Percentiles rank a stretch among this genome's conserved stretches.
phyloP scores from a whole-genome alignment of 2,888 invertebrate species.

The Archips xylosteana region DNA sequence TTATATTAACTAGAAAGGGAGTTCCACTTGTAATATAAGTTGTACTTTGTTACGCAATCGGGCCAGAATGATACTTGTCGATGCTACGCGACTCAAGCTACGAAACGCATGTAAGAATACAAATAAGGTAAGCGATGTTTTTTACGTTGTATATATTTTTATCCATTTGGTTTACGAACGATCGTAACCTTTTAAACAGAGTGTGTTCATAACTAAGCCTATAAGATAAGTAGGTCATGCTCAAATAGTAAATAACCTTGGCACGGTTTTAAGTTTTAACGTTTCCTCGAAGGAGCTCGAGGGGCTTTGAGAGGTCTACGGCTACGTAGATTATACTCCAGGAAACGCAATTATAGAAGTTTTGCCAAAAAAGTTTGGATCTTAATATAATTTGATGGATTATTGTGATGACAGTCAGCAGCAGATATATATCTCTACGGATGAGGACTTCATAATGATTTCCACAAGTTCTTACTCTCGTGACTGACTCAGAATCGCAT shows the following conservation, averaged over 20 bases:
- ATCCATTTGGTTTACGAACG: not conserved
- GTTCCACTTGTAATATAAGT: too few species aligned
- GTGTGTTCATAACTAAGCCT: not conserved
- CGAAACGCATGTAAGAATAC: not conserved
- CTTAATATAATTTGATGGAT: slow-evolving; percentile 4
- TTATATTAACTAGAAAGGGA: too few species aligned
- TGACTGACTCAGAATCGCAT: not conserved
- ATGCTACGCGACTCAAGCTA: too few species aligned
- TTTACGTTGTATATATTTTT: not conserved
- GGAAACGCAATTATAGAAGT: slow-evolving; percentile 26
- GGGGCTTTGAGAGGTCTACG: slow-evolving; percentile 1
- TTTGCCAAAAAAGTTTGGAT: slow-evolving; percentile 1
- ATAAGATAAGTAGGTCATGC: slow-evolving; percentile 32
- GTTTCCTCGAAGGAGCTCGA: slow-evolving; percentile 16
- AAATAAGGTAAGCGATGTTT: not conserved
- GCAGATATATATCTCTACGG: not conserved
- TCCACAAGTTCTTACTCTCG: not conserved
- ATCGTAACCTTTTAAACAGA: not conserved
- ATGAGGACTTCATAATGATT: not conserved
- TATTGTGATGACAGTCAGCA: slow-evolving; percentile 7
- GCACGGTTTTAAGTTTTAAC: slow-evolving; percentile 24
- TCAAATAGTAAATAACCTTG: slow-evolving; percentile 30
- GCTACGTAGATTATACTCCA: not conserved
- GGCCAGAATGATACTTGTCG: too few species aligned
- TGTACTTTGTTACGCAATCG: too few species aligned